Evolutionary conservation across 1,140 invertebrate genomes (phyloP).

Genomic region (Drosophila nigrodunni): DNA sequence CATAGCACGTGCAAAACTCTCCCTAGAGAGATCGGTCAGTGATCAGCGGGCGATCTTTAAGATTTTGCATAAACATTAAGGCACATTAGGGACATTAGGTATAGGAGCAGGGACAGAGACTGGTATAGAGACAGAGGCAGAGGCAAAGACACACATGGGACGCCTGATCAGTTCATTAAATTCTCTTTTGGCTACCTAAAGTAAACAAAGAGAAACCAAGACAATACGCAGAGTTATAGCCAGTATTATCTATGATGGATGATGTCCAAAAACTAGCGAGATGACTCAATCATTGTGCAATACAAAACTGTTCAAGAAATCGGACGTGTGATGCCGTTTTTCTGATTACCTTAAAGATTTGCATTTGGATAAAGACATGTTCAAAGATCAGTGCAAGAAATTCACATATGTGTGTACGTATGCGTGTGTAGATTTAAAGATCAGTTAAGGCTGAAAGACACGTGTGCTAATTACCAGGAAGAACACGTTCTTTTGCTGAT

Average conservation of each 20-base stretch:
- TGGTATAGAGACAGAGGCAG: constrained; percentile 2
- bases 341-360: constrained; percentile 27
- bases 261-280: constrained; percentile 14
- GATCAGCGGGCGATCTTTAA: not conserved
- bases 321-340: constrained; percentile 34
- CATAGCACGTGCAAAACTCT: constrained; percentile 33
- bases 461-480: constrained; percentile 73
- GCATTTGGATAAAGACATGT: constrained; percentile 19
- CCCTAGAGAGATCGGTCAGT: constrained; percentile 22
- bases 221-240: constrained; percentile 17
- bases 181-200: constrained; percentile 61
- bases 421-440: not conserved
- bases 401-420: not conserved
- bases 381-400: constrained; percentile 18
- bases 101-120: not conserved
- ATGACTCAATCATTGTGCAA: constrained; percentile 76
- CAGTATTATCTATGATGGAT: constrained; percentile 9
- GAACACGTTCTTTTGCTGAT: not conserved
- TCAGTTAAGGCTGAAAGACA: constrained; percentile 24
- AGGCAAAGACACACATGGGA: constrained; percentile 10
- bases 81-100: constrained; percentile 52
- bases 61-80: constrained; percentile 71
- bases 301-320: not conserved
- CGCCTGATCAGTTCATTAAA: constrained; percentile 70
- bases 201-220: constrained; percentile 4